A percentile compares a stretch with the other conserved stretches of the same genome.
phyloP scores from a whole-genome alignment of 2,797 vertebrate genomes.

The Xiphorhynchus erythropygius region DNA sequence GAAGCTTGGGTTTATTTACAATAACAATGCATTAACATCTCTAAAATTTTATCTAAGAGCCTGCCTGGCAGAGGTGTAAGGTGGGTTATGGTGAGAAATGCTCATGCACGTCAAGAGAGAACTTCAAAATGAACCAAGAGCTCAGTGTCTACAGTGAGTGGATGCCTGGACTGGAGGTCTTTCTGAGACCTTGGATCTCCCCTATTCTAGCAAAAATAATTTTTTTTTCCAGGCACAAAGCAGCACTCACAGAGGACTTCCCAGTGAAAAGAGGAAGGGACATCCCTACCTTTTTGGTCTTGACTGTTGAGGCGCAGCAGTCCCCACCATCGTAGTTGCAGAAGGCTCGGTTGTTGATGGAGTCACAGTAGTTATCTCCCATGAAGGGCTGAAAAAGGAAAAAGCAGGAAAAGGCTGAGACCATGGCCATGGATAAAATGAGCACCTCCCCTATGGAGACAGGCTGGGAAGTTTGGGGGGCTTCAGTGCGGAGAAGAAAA shows the following conservation, averaged over 20 bases:
- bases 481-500: neutral
- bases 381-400: conserved; percentile 82
- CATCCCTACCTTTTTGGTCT: conserved; percentile 91
- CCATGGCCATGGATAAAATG: neutral
- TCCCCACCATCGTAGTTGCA: conserved; percentile 98
- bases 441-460: neutral
- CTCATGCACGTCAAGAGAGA: neutral
- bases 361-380: conserved; percentile 98
- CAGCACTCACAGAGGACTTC: conserved; percentile 35
- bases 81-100: neutral
- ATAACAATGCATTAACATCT: neutral
- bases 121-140: neutral
- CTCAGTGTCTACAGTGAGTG: neutral
- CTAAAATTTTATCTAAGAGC: neutral
- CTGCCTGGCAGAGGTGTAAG: neutral
- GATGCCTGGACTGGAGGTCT: neutral
- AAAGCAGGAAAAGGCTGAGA: neutral
- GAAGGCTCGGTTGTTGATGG: conserved; percentile 96
- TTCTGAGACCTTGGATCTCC: neutral
- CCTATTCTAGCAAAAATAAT: neutral
- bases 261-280: neutral
- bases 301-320: conserved; percentile 96
- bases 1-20: neutral
- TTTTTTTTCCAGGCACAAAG: neutral
- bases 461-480: neutral